Evolutionary conservation across 2,888 invertebrate species (phyloP).

Genomic region (Malacosoma neustria): DNA sequence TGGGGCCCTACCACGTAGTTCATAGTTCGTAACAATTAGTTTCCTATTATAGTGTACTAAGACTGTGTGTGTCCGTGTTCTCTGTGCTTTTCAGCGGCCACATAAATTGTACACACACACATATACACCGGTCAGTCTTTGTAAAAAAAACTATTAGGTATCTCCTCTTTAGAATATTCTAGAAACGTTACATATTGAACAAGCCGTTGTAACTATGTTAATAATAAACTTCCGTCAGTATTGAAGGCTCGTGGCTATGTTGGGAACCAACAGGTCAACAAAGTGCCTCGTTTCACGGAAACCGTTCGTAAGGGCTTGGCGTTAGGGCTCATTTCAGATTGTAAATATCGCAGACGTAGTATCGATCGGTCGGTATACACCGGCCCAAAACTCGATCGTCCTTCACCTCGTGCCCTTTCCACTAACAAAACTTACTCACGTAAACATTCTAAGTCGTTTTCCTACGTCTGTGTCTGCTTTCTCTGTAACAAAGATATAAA

Average conservation of each 20-base stretch:
- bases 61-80: too few relatives aligned
- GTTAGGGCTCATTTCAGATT: not conserved
- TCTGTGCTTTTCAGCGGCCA: too few relatives aligned
- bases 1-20: too few relatives aligned
- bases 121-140: too few relatives aligned
- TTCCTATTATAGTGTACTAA: too few relatives aligned
- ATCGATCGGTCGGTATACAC: not conserved
- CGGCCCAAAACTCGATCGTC: conserved; percentile 1
- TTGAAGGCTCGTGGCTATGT: not conserved
- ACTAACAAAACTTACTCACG: conserved; percentile 3
- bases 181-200: not conserved
- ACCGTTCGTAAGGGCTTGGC: not conserved
- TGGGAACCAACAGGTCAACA: not conserved
- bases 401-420: conserved; percentile 9
- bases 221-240: not conserved
- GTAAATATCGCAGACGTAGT: not conserved
- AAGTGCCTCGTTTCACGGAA: not conserved
- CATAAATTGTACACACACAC: too few relatives aligned
- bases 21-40: too few relatives aligned
- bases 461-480: not conserved
- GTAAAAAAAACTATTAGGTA: too few relatives aligned
- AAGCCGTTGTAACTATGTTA: not conserved
- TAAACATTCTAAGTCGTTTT: not conserved
- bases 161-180: not conserved
- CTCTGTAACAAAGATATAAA: too few relatives aligned